Evolutionary conservation across 2,888 invertebrate species (phyloP).

Genomic region (Sarcophaga caerulescens): DNA sequence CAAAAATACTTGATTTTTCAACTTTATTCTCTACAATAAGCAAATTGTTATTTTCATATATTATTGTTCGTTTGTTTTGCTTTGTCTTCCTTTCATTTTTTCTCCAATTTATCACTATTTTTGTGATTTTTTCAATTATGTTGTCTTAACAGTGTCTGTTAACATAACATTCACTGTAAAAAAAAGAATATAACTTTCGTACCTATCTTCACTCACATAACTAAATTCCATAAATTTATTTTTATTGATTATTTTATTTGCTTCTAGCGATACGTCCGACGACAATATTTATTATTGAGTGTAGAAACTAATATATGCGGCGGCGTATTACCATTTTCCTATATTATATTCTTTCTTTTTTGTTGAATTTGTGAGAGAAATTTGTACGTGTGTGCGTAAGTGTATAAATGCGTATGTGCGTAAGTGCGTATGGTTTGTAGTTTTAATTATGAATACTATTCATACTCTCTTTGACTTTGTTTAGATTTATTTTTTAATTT

Average conservation of each 20-base stretch:
- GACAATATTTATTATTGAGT: not conserved
- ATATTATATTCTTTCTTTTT: not conserved
- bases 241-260: constrained; percentile 24
- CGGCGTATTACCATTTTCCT: not conserved
- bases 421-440: not conserved
- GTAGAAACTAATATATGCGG: constrained; percentile 28
- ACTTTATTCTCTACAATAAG: too few relatives aligned
- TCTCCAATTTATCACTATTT: too few relatives aligned
- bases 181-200: too few relatives aligned
- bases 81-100: too few relatives aligned
- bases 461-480: constrained; percentile 9
- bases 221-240: constrained; percentile 33
- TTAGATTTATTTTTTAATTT: constrained; percentile 13
- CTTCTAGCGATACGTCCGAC: constrained; percentile 11
- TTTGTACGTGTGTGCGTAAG: not conserved
- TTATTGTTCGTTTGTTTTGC: too few relatives aligned
- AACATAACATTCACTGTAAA: too few relatives aligned
- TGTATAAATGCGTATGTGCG: not conserved
- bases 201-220: not conserved
- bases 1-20: too few relatives aligned
- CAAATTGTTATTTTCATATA: too few relatives aligned
- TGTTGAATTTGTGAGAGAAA: too few relatives aligned
- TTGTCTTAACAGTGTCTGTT: too few relatives aligned
- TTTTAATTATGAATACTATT: not conserved
- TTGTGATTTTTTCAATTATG: too few relatives aligned